Evolutionary conservation across 2,888 invertebrate species (phyloP), one percentile per base, ranked within the genome.

Genomic region (Noctua janthe): DNA sequence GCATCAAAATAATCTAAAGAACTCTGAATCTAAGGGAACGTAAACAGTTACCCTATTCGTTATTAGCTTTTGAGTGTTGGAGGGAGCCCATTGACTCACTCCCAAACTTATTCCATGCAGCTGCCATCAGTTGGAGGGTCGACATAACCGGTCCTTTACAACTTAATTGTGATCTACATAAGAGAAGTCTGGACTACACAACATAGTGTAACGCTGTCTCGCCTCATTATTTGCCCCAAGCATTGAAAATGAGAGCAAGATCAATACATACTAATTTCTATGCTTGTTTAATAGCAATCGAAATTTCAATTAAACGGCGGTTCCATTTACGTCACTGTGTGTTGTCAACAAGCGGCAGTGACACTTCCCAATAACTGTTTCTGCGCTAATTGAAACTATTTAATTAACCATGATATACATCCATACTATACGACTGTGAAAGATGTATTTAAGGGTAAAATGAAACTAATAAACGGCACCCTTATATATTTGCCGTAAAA

Each of bases 301-400:
- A 47, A 81, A 81, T 49, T 56, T 29, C 56, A 73, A 73, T 73
- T 81, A 81, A 49, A 13, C 47, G 23, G 29, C 23, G 39, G 29
- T 49, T 73, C 39, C 10, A 73, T 81, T 66, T 15, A 49, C 23
- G 39, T 82, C 39, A 66, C 71, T 29, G n/a, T n/a, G n/a, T n/a
- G n/a, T n/a, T 20, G 39, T 39, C 66, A 51, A 29, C 66, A 51
- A 29, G 56, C 29, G 29, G 15, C 39, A 74, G 49, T 51, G 56
- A 56, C 74, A 67, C 49, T 49, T 35, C 49, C 49, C 66, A 66
- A 49, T 81, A 56, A 56, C 73, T 64, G 64, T 73, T 74, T 66
- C 74, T 81, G 49, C 56, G 56, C 66, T 80, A 81, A 81, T 80
- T 73, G 39, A 23, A 66, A 39, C 39, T 49, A 64, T 17, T 66